Base-by-base conservation (phyloP, 2,113 vertebrate species). In the Ascaphus truei region DNA sequence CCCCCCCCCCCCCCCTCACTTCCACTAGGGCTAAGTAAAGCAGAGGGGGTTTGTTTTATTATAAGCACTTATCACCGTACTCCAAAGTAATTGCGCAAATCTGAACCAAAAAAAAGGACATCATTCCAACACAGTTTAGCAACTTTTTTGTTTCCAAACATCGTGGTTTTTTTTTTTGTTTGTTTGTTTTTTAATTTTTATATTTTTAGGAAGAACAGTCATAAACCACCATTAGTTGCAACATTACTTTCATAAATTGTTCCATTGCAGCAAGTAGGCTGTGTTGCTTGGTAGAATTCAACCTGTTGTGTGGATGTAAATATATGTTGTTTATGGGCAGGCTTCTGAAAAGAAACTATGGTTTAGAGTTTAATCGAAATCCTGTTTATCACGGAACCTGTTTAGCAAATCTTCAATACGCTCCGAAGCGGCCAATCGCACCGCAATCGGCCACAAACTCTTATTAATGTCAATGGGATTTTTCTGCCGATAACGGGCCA, bases 171-270 rank as follows among this genome's bases (percentile, higher is more conserved):
- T 15, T 63, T 74, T 58, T 16, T 52, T 65, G 37, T 75, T 65
- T 63, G 83, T 79, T 76, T n/a, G n/a, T n/a, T 74, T 58, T 16
- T 52, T 65, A 41, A 76, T 65, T 63, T 83, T 79, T 76, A 79
- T 77, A 85, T 85, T 88, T 82, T 84, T 87, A 86, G 85, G 74
- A 88, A 89, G 86, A 82, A 87, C 77, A 80, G 78, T 84, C 88
- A 90, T 90, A 87, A 83, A 62, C 81, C 83, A 86, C 83, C 82
- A 81, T 92, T 83, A 88, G 86, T 91, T 89, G 83, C 81, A 88
- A 89, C 90, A 92, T 90, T 86, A 75, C 76, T 83, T 81, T 83
- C 88, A 91, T 91, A 77, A 87, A 8, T 86, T 89, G 78, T 77
- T 84, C 82, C 87, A 89, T 89, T 89, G 84, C 62, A 79, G 80